Percentiles rank a stretch among this genome's conserved stretches.
Evolutionary conservation across 2,797 vertebrate genomes (phyloP).

Genomic region (Aulostomus chinensis): DNA sequence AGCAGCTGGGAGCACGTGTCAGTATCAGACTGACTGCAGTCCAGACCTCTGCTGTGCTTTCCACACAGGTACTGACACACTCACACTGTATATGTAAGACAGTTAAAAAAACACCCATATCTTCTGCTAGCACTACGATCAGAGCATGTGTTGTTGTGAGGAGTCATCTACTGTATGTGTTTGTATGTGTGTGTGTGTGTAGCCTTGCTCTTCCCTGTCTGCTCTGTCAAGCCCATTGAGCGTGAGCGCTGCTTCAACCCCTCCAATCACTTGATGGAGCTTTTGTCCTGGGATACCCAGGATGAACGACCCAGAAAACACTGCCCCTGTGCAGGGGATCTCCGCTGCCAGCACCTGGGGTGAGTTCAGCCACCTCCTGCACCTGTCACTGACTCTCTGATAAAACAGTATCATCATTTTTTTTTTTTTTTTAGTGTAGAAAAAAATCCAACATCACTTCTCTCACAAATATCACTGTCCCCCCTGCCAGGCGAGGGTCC

Average conservation of each 20-base stretch:
- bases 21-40: constrained; percentile 87
- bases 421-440: too few relatives aligned
- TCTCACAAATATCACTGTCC: background rate
- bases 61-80: constrained; percentile 81
- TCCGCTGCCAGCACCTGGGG: constrained; percentile 91
- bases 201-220: constrained; percentile 92
- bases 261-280: constrained; percentile 85
- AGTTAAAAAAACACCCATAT: too few relatives aligned
- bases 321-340: constrained; percentile 88
- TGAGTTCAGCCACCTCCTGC: constrained; percentile 42
- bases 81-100: too few relatives aligned
- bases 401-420: too few relatives aligned
- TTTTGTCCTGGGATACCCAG: constrained; percentile 87
- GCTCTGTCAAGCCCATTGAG: constrained; percentile 85
- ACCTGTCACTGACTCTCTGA: background rate
- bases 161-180: background rate
- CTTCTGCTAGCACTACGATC: too few relatives aligned
- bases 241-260: constrained; percentile 85
- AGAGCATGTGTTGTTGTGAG: background rate
- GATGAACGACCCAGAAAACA: constrained; percentile 82
- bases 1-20: constrained; percentile 89
- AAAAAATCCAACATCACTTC: too few relatives aligned
- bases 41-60: constrained; percentile 90
- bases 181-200: background rate
- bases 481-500: constrained; percentile 73